These are phyloP conservation scores for Bombus confusus DNA, from an alignment of 1,140 invertebrate genomes.

Conservation along the genomic window DNA sequence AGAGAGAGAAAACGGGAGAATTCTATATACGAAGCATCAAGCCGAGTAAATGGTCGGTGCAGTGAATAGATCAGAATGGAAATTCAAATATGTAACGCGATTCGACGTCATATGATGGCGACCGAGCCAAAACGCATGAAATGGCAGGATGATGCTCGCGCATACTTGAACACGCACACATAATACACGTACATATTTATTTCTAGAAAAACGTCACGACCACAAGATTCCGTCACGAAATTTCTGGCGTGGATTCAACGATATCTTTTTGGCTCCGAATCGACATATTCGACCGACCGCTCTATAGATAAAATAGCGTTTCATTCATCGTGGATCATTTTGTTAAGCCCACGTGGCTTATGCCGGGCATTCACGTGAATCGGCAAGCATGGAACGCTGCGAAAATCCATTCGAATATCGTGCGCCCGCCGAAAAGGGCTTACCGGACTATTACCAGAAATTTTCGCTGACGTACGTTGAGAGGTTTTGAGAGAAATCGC, in stretches of 20 bases:
- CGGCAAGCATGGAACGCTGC: conserved; percentile 44
- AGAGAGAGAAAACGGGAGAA: neutral
- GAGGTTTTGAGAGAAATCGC: conserved; percentile 53
- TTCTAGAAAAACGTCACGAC: conserved; percentile 51
- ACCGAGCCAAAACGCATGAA: conserved; percentile 6
- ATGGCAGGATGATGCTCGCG: conserved; percentile 22
- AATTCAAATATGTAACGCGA: conserved; percentile 25
- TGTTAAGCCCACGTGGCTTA: conserved; percentile 60
- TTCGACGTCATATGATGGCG: conserved; percentile 24
- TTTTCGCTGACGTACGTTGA: conserved; percentile 57
- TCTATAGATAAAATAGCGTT: conserved; percentile 48
- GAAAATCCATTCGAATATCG: conserved; percentile 54
- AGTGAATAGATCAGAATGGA: conserved; percentile 26
- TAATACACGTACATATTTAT: conserved; percentile 48
- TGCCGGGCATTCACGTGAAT: conserved; percentile 38
- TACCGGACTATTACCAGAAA: conserved; percentile 52
- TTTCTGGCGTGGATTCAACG: conserved; percentile 59
- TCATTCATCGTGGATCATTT: conserved; percentile 76
- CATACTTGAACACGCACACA: neutral
- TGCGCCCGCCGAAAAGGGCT: conserved; percentile 50
- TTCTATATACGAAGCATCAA: neutral
- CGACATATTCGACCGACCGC: conserved; percentile 9
- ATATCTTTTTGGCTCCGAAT: conserved; percentile 18
- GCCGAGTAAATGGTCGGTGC: neutral
- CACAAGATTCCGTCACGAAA: conserved; percentile 43